Evolutionary conservation across 2,888 invertebrate species (phyloP).

Genomic region (Noctua janthina): DNA sequence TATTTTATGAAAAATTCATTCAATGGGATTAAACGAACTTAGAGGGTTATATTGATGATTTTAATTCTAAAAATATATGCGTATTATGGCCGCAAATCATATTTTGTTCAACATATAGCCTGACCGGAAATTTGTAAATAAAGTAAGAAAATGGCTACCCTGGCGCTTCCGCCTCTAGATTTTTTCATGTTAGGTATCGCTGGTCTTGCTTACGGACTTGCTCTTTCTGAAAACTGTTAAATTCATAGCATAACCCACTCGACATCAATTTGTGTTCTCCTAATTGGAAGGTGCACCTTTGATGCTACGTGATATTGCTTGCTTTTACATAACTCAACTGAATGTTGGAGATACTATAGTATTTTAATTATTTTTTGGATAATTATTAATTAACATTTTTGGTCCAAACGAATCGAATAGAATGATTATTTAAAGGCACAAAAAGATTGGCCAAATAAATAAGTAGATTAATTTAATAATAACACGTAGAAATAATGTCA

Average conservation of each 20-base stretch:
- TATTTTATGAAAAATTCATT: too few species aligned
- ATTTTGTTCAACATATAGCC: too few species aligned
- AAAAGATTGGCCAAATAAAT: neutral
- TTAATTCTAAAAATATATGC: too few species aligned
- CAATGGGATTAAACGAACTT: too few species aligned
- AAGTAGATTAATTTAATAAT: neutral
- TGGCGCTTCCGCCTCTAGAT: neutral
- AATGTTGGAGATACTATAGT: neutral
- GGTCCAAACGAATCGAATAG: neutral
- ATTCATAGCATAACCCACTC: conserved; percentile 13
- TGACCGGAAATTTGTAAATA: too few species aligned
- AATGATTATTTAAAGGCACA: neutral
- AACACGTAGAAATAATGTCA: conserved; percentile 17
- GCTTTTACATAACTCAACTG: neutral
- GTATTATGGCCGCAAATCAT: too few species aligned
- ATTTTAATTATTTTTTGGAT: neutral
- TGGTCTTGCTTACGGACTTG: neutral
- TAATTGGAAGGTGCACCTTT: conserved; percentile 34
- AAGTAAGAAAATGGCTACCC: neutral
- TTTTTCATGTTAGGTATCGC: neutral
- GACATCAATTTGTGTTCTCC: conserved; percentile 13
- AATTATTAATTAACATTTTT: neutral
- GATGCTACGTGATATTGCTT: neutral
- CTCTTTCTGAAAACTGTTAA: conserved; percentile 10
- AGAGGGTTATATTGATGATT: too few species aligned